Percentiles rank a stretch among this genome's conserved stretches.
These are phyloP conservation scores for Rhopalosiphum nymphaeae DNA, from an alignment of 2,888 invertebrate species.

Conservation along the genomic window DNA sequence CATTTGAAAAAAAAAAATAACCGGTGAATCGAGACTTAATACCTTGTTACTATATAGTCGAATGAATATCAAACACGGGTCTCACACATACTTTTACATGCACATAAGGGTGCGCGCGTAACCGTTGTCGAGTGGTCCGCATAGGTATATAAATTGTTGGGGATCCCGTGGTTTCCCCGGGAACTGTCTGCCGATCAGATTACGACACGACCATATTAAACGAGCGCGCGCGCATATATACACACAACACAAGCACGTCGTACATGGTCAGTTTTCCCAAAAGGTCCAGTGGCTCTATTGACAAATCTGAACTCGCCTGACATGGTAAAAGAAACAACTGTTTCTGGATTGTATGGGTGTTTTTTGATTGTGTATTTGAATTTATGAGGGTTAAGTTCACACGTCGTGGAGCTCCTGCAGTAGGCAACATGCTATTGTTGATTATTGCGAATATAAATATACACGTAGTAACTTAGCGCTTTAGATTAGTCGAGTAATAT, in stretches of 20 bases:
- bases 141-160: neutral
- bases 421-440: no score
- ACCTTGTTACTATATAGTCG: neutral
- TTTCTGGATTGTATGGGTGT: neutral
- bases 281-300: conserved; percentile 8
- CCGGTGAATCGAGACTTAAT: conserved; percentile 50
- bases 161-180: conserved; percentile 15
- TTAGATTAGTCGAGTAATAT: neutral
- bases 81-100: conserved; percentile 11
- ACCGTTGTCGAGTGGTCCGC: conserved; percentile 49
- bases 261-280: conserved; percentile 32
- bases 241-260: no score
- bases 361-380: neutral
- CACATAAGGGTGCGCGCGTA: neutral
- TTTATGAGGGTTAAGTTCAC: neutral
- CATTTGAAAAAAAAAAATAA: conserved; percentile 41
- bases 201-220: neutral
- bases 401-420: no score
- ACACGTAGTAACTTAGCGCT: neutral
- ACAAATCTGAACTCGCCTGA: conserved; percentile 18
- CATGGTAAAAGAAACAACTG: neutral
- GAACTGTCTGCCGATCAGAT: conserved; percentile 22
- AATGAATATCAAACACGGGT: conserved; percentile 41
- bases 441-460: neutral
- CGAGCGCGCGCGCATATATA: no score